Conservation (phyloP, 2,113 vertebrate genomes). For the Crotophaga sulcirostris region DNA sequence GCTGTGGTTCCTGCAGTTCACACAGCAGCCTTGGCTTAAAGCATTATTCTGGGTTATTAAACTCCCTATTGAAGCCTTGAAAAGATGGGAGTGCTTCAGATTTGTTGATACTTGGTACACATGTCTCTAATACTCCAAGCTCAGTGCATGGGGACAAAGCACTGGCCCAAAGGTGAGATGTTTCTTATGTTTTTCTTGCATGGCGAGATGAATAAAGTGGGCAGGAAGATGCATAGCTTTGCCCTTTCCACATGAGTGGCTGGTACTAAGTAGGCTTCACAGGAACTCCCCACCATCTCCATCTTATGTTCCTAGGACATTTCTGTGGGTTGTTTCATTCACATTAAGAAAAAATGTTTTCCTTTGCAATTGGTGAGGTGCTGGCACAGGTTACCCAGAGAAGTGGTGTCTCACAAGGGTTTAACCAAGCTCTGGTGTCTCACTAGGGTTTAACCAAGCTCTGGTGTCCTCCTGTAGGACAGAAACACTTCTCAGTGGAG, state of each 20-base stretch:
- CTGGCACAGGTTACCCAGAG: too few relatives aligned
- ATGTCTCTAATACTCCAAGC: not conserved
- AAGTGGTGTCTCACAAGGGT: not conserved
- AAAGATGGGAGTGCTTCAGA: not conserved
- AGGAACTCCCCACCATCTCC: not conserved
- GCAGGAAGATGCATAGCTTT: not conserved
- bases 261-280: not conserved
- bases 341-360: too few relatives aligned
- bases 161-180: not conserved
- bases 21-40: not conserved
- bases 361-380: too few relatives aligned
- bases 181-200: not conserved
- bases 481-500: conserved; percentile 17
- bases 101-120: rapidly evolving
- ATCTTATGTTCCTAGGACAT: not conserved
- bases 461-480: not conserved
- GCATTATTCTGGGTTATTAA: not conserved
- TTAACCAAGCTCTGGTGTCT: not conserved
- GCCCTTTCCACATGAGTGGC: not conserved
- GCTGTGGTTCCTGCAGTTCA: not conserved
- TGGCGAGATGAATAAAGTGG: not conserved
- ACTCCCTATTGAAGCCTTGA: not conserved
- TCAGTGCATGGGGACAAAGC: not conserved
- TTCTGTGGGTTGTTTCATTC: not conserved
- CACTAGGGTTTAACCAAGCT: not conserved